Evolutionary conservation across 1,140 invertebrate genomes (phyloP), one percentile per base, ranked within the genome.

Genomic region (Drosophila miranda): DNA sequence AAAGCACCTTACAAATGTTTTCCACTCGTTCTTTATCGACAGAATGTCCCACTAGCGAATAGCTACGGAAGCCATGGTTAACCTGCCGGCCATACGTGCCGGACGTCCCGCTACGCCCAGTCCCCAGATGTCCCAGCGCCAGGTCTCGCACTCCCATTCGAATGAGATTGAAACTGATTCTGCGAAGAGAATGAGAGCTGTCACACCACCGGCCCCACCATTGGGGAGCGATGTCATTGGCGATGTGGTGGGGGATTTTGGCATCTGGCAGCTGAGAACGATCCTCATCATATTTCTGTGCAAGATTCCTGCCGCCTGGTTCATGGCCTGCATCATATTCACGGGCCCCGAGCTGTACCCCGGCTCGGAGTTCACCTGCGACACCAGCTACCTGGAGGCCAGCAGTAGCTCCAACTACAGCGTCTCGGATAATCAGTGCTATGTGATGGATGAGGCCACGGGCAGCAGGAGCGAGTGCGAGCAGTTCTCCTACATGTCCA

Each of bases 261-360:
- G 91, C 42, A 83, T 87, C 41, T 92, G 91, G 91, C 91, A 92
- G 53, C 51, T 91, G 43, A 75, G 91, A 48, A 87, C 91, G 11
- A 89, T 91, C 1, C 68, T 90, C n/a, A 90, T 91, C 44, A 82
- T 92, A 9, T 92, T 88, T 55, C 72, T 92, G 2, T 90, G 88
- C 55, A 92, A 92, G 70, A 91, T 92, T 34, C 91, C 91, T 7
- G 91, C 91, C 6, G 89, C 91, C 6, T 92, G 91, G 91, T 92
- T 92, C 60, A 92, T 92, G 91, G 91, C 91, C 42, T 91, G 90
- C 57, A 89, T 92, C 19, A 91, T 91, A 8, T 90, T 90, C 43
- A 90, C 89, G 2, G 89, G 87, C 1, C 89, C 89, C 0, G 89
- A 90, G 42, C 66, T 90, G 0, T 89, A 90, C 67, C 82, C 89